These are phyloP conservation scores for Enteromius trimaculatus DNA, from an alignment of 2,797 vertebrate genomes.

Conservation along the genomic window DNA sequence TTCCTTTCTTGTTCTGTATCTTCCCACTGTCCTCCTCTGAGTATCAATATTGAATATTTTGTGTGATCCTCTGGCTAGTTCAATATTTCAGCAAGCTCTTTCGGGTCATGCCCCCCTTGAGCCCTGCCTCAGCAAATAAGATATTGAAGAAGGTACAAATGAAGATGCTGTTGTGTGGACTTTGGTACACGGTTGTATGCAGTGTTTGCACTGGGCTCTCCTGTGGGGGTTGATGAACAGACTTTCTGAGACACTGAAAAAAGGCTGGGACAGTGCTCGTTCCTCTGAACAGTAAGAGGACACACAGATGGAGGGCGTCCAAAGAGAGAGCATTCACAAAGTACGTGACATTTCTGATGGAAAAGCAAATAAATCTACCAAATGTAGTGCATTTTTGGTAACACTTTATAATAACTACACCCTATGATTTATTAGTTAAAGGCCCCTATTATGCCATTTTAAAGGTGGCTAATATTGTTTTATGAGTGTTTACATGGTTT, in stretches of 20 bases:
- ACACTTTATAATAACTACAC: too few relatives aligned
- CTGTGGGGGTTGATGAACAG: slow-evolving; percentile 33
- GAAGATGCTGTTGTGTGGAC: slow-evolving; percentile 60
- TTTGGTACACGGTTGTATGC: slow-evolving; percentile 52
- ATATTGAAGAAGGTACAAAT: slow-evolving; percentile 65
- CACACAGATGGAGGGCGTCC: not conserved
- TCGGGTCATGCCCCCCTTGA: slow-evolving; percentile 33
- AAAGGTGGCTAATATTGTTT: too few relatives aligned
- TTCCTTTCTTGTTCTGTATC: slow-evolving; percentile 32
- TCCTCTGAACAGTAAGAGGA: slow-evolving; percentile 15
- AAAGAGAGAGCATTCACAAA: not conserved
- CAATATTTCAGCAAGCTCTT: slow-evolving; percentile 60
- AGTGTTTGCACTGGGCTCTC: slow-evolving; percentile 52
- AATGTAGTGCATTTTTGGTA: not conserved
- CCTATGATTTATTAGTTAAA: too few relatives aligned
- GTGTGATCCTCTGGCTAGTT: slow-evolving; percentile 62
- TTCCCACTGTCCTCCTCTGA: slow-evolving; percentile 42
- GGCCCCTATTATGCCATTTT: too few relatives aligned
- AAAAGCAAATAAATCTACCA: not conserved
- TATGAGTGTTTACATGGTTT: too few relatives aligned
- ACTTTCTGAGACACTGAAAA: not conserved
- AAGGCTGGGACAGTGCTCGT: not conserved
- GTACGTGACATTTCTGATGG: not conserved
- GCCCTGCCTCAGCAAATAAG: slow-evolving; percentile 64
- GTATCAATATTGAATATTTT: slow-evolving; percentile 64